Evolutionary conservation across 2,113 vertebrate genomes (phyloP).

Genomic region (Silurus glanis): DNA sequence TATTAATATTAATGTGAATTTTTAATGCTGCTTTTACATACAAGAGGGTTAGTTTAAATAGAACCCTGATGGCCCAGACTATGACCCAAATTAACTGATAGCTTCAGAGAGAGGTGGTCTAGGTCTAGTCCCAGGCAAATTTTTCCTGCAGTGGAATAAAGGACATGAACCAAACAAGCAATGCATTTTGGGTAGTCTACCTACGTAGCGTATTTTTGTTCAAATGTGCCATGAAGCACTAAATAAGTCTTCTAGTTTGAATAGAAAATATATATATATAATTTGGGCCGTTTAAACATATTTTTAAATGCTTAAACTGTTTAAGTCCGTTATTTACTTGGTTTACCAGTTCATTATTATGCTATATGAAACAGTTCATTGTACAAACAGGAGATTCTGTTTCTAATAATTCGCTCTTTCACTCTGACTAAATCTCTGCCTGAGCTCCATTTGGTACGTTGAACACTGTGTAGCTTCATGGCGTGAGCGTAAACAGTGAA

Average conservation of each 20-base stretch:
- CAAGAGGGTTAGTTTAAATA: background rate
- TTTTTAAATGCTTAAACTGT: background rate
- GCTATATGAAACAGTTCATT: too few species aligned
- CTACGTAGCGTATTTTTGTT: background rate
- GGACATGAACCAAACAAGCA: background rate
- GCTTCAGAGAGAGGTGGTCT: background rate
- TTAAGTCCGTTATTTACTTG: too few species aligned
- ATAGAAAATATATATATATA: too few species aligned
- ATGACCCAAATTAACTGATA: background rate
- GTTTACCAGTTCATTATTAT: too few species aligned
- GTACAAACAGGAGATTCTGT: background rate
- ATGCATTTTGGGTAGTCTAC: background rate
- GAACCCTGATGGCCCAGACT: background rate
- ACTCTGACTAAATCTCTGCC: background rate
- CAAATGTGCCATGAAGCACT: background rate
- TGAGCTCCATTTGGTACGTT: background rate
- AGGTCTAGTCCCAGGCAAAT: background rate
- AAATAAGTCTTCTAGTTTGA: too few species aligned
- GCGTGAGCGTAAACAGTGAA: background rate
- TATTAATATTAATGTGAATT: background rate
- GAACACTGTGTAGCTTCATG: background rate
- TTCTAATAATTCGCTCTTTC: background rate
- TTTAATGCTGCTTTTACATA: background rate
- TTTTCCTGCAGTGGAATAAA: background rate
- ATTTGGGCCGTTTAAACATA: background rate